Evolutionary conservation across 2,113 vertebrate species (phyloP).

Genomic region (Oryzias curvinotus): DNA sequence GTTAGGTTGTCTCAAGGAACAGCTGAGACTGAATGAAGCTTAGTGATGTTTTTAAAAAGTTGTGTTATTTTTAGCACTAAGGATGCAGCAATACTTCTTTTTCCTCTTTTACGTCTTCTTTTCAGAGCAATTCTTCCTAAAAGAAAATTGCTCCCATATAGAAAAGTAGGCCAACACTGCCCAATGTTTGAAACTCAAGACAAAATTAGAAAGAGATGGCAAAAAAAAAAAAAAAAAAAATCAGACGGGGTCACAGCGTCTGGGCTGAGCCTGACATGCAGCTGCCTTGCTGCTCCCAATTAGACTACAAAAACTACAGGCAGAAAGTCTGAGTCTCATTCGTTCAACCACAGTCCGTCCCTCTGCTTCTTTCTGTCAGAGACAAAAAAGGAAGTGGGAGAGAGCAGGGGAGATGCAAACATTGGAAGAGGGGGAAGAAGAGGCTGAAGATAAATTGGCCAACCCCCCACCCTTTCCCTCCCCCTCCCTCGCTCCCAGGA

Average conservation of each 20-base stretch:
- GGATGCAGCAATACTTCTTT: no score
- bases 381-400: conserved; percentile 35
- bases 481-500: conserved; percentile 53
- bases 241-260: conserved; percentile 56
- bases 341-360: conserved; percentile 59
- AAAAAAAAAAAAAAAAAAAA: conserved; percentile 8
- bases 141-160: no score
- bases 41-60: no score
- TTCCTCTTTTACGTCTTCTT: no score
- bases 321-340: conserved; percentile 42
- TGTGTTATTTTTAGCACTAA: no score
- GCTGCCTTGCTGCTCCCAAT: conserved; percentile 57
- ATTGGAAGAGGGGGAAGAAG: conserved; percentile 56
- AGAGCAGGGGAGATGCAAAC: conserved; percentile 49
- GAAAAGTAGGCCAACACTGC: conserved; percentile 55
- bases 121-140: no score
- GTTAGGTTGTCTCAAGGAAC: no score
- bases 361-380: conserved; percentile 47
- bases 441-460: conserved; percentile 70
- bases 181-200: conserved; percentile 42
- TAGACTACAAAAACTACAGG: conserved; percentile 56
- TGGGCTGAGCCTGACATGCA: conserved; percentile 48
- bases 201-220: conserved; percentile 53
- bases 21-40: no score
- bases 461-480: conserved; percentile 31